Base-by-base conservation (phyloP, 2,888 invertebrate genomes). In the Andrena camellia region DNA sequence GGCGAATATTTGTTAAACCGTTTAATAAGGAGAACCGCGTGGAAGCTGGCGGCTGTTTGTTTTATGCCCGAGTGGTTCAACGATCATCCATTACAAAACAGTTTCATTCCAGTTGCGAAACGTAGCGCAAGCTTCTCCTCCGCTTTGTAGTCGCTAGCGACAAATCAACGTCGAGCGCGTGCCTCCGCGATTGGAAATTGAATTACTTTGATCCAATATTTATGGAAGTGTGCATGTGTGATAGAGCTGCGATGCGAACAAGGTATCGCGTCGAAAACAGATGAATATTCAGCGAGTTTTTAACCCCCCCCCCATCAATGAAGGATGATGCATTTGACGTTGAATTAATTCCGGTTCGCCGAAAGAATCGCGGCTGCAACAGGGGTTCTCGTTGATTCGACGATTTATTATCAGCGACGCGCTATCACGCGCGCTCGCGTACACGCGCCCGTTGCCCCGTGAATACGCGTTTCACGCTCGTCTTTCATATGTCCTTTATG, bases 341-440 rank as follows among this genome's bases (percentile, higher is more conserved):
- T 7, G 75, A n/a, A 71, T 31, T 78, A 75, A 78, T 54, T 52
- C 23, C 26, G 26, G 42, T 50, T 73, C 48, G 17, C 42, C 3
- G 23, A 71, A 72, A 26, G 72, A 77, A 42, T 35, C 23, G n/a
- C 35, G 50, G 50, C 31, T 31, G 62, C 63, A 42, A 7, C 67
- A 26, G 3, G 31, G 20, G 29, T 81, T 73, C 57, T 17, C 31
- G 67, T 83, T 84, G 78, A 86, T 73, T 70, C 62, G 54, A 69
- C 83, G 35, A 83, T 87, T 81, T 87, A 87, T 87, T 79, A 81
- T 77, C 70, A 10, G 29, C 35, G 48, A 78, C 68, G 69, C 52
- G 35, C 20, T 69, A 73, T 78, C 63, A 78, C 54, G 54, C 26
- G 59, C 26, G 62, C 52, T 33, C 62, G 62, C 23, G 8, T 29